A percentile compares a stretch with the other conserved stretches of the same genome.
Conservation (phyloP, 2,113 vertebrate species). For the Chaetodon trifascialis region DNA sequence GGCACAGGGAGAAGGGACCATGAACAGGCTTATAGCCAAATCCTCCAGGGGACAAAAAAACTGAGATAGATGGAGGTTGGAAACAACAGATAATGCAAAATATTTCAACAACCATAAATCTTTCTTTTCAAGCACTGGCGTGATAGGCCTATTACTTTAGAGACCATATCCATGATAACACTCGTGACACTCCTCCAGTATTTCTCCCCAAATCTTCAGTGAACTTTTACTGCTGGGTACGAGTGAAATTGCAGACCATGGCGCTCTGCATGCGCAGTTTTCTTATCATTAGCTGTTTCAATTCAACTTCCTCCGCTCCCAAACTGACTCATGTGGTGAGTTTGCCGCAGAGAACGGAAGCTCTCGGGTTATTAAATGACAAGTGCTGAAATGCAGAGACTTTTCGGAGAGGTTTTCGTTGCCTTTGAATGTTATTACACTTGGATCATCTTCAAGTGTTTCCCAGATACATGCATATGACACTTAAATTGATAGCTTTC, state of each 20-base stretch:
- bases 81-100: slow-evolving; percentile 80
- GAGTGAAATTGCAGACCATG: slow-evolving; percentile 31
- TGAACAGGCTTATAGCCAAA: slow-evolving; percentile 52
- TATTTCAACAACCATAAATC: slow-evolving; percentile 76
- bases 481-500: slow-evolving; percentile 63
- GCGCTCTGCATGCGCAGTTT: slow-evolving; percentile 15
- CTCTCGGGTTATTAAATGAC: slow-evolving; percentile 47
- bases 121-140: slow-evolving; percentile 55
- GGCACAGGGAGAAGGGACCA: slow-evolving; percentile 10
- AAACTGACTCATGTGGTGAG: slow-evolving; percentile 14
- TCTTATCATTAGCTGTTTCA: slow-evolving; percentile 26
- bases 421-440: slow-evolving; percentile 51
- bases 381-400: slow-evolving; percentile 28
- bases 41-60: slow-evolving; percentile 68
- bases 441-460: slow-evolving; percentile 54
- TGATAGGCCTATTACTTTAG: slow-evolving; percentile 73
- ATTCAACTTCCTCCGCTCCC: slow-evolving; percentile 2
- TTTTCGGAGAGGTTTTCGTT: slow-evolving; percentile 13
- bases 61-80: slow-evolving; percentile 64
- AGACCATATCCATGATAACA: slow-evolving; percentile 70
- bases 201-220: slow-evolving; percentile 21
- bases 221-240: slow-evolving; percentile 44
- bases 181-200: slow-evolving; percentile 45
- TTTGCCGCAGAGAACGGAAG: slow-evolving; percentile 23
- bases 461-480: slow-evolving; percentile 33